Evolutionary conservation across 37 sponge, comb jelly and placozoan species (phyloP), one percentile per base, ranked within the genome.

Genomic region (Petrosia ficiformis): DNA sequence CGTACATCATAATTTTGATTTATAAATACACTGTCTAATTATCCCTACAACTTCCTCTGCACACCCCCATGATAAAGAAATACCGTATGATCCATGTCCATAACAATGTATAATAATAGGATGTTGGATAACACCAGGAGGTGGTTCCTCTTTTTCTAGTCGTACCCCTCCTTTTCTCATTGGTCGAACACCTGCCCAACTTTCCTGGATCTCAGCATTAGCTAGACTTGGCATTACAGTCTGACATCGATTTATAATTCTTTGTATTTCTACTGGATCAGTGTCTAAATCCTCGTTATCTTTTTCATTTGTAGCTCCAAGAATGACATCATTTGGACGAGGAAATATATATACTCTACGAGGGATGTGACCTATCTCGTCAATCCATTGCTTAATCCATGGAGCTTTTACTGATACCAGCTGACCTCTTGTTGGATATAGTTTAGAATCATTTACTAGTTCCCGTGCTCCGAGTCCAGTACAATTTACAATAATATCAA

Each of bases 401-500:
- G 94, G 94, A 4, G 90, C 90, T 6, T 38, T 36, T 57, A 93
- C 87, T 2, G 60, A 21, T 29, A 93, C 77, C 22, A 67, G 32
- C 66, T 89, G 90, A 0, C 94, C 94, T 34, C 72, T 35, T 19
- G 71, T 77, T 28, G 94, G 94, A 2, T 67, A 31, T 25, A 89
- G 39, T 8, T 19, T 25, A 0, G 42, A 5, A 48, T 93, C 90
- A 44, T 32, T 58, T 14, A 70, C 39, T 35, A 93, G 76, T 35
- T 80, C 66, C 24, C 67, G 28, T 16, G 93, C 72, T 5, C 78
- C 89, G 19, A 93, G 70, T 34, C 94, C 94, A 8, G 90, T 86
- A 77, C 94, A 93, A 73, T 93, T 93, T 42, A 93, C 65, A 29
- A 89, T 81, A 1, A 93, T 25, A 42, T 82, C 81, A 59, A 80